Conservation (phyloP, 2,888 invertebrate species). For the Petrolisthes cinctipes region DNA sequence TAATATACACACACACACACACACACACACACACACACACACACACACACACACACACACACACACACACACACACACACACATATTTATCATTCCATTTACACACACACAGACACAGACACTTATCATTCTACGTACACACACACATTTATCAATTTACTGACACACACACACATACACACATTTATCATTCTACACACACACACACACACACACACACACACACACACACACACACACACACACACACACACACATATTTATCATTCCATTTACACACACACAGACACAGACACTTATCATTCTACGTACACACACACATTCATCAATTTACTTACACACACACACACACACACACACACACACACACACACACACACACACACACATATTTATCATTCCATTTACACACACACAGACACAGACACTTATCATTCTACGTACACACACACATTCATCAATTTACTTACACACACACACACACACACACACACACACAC, state of each 20-base stretch:
- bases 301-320: too few relatives aligned
- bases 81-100: background rate
- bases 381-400: background rate
- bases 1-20: constrained; percentile 15
- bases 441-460: background rate
- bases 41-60: constrained; percentile 12
- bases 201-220: background rate
- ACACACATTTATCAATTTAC: background rate
- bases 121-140: too few relatives aligned
- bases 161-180: background rate
- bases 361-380: background rate
- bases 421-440: too few relatives aligned
- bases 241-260: background rate
- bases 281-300: constrained; percentile 3
- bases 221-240: background rate
- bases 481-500: background rate
- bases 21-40: background rate
- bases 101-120: background rate
- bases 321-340: too few relatives aligned
- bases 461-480: too few relatives aligned
- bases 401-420: background rate
- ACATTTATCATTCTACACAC: too few relatives aligned
- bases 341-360: background rate
- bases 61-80: background rate
- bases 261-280: background rate